These are phyloP conservation scores for Brachyopa scutellaris DNA, from an alignment of 2,888 invertebrate genomes.

Conservation along the genomic window DNA sequence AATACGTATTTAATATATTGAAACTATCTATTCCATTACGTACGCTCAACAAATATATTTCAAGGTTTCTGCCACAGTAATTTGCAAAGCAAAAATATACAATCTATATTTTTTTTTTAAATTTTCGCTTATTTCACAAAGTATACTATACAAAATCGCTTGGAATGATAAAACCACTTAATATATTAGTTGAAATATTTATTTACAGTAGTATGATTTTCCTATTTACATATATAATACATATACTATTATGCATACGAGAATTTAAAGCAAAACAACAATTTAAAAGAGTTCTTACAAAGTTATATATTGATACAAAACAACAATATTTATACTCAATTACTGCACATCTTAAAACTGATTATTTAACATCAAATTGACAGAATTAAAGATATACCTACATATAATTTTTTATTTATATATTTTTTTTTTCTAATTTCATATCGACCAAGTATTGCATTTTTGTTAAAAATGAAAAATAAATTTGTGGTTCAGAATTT, in stretches of 20 bases:
- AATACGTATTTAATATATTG: constrained; percentile 53
- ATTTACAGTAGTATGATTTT: constrained; percentile 58
- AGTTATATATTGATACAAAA: constrained; percentile 25
- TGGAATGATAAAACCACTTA: constrained; percentile 71
- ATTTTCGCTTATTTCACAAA: constrained; percentile 70
- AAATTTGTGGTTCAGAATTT: constrained; percentile 30
- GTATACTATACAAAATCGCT: constrained; percentile 62
- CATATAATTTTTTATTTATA: constrained; percentile 23
- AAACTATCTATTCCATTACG: constrained; percentile 37
- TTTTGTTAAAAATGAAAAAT: constrained; percentile 40
- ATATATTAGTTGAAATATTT: constrained; percentile 63
- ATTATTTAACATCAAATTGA: constrained; percentile 40
- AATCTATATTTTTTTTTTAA: constrained; percentile 51
- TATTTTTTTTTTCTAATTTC: too few species aligned
- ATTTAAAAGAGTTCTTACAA: constrained; percentile 26
- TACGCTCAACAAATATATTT: constrained; percentile 71
- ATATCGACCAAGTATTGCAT: constrained; percentile 30
- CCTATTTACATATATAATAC: constrained; percentile 29
- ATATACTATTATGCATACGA: constrained; percentile 58
- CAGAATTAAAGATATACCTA: constrained; percentile 14
- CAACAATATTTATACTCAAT: constrained; percentile 45
- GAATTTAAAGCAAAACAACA: constrained; percentile 31
- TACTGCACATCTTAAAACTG: constrained; percentile 57
- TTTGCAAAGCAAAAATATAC: constrained; percentile 61
- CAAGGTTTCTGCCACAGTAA: constrained; percentile 66